Evolutionary conservation across 2,888 invertebrate species (phyloP).

Genomic region (Gonocerus acuteangulatus): DNA sequence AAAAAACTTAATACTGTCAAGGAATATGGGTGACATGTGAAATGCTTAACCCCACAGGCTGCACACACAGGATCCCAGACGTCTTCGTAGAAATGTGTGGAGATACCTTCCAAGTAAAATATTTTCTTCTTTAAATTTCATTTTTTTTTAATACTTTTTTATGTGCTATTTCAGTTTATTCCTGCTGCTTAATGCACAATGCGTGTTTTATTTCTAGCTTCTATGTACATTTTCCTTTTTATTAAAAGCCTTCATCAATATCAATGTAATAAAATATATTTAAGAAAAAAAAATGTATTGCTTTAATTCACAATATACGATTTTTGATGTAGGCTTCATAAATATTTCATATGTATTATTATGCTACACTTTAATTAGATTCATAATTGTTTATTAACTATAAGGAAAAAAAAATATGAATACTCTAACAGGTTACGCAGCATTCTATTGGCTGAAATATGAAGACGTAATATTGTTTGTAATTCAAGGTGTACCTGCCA

Average conservation of each 20-base stretch:
- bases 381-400: too few species aligned
- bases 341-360: too few species aligned
- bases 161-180: background rate
- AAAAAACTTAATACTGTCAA: too few species aligned
- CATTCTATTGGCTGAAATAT: too few species aligned
- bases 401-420: too few species aligned
- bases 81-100: conserved; percentile 35
- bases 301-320: too few species aligned
- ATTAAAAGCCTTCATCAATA: background rate
- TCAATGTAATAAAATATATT: background rate
- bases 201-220: too few species aligned
- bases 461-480: too few species aligned
- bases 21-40: conserved; percentile 16
- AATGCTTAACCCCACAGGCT: conserved; percentile 28
- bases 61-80: conserved; percentile 24
- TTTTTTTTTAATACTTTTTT: background rate
- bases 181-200: background rate
- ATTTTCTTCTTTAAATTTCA: conserved; percentile 2
- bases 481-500: too few species aligned
- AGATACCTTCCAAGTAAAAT: conserved; percentile 35
- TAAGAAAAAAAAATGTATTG: background rate
- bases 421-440: too few species aligned
- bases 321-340: too few species aligned
- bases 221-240: background rate
- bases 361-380: too few species aligned